These are phyloP conservation scores for Thamnophis elegans DNA, from an alignment of 2,797 vertebrate species.

Conservation along the genomic window DNA sequence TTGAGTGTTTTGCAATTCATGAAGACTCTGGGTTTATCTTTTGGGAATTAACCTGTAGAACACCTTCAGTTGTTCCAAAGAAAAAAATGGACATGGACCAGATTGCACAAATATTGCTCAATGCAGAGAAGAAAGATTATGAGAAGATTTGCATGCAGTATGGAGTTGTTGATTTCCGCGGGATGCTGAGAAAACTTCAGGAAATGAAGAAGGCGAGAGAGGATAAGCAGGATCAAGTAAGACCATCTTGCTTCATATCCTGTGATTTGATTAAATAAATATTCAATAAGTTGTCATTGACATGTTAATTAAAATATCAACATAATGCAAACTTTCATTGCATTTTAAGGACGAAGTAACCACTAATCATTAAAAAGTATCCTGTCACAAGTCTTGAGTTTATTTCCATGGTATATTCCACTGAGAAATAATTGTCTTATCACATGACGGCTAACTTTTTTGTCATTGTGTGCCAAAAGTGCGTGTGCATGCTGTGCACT, in stretches of 20 bases:
- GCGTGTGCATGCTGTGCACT: too few relatives aligned
- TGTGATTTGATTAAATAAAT: neutral
- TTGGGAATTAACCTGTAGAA: conserved; percentile 33
- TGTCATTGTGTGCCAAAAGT: too few relatives aligned
- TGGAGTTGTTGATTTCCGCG: conserved; percentile 83
- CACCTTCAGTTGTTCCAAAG: conserved; percentile 29
- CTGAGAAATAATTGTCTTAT: neutral
- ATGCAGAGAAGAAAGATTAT: conserved; percentile 83
- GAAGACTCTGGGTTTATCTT: conserved; percentile 4
- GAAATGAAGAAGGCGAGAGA: conserved; percentile 75
- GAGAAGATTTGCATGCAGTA: conserved; percentile 83
- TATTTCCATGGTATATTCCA: neutral
- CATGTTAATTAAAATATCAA: neutral
- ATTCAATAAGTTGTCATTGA: neutral
- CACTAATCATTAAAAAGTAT: neutral
- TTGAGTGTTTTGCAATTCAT: neutral
- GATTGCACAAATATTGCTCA: conserved; percentile 83
- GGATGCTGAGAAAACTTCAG: conserved; percentile 82
- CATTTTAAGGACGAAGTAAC: neutral
- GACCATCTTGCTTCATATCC: neutral
- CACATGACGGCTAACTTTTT: too few relatives aligned
- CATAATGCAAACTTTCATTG: neutral
- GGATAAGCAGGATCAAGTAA: conserved; percentile 81
- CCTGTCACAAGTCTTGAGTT: neutral
- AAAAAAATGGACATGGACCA: conserved; percentile 71